Base-by-base conservation (phyloP, 2,113 vertebrate species). In the Eulacestoma nigropectus region DNA sequence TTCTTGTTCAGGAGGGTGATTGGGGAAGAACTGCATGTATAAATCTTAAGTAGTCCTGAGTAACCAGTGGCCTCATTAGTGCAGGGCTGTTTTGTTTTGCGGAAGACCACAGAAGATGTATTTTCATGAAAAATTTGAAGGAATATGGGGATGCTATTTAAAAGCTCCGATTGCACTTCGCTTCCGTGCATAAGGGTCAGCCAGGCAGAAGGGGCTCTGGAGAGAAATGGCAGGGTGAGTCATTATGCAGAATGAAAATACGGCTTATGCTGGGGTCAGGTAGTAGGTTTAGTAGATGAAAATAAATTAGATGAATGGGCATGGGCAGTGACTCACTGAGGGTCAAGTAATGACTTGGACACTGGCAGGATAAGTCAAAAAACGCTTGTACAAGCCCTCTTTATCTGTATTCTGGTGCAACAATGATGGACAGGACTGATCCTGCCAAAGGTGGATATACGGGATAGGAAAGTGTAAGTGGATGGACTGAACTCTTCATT, bases 281-380 rank as follows among this genome's bases (percentile, higher is more conserved):
- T 27, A 11, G 11, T 49, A 35, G n/a, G 16, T 59, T 55, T 70
- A 62, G 49, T 35, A 25, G 39, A 23, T 75, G 27, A 62, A 35
- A 19, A 8, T 6, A 1, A 60, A 3, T 27, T 22, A 84, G 32
- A 37, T 44, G 0, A 1, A 37, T 60, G 30, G 53, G 16, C 60
- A n/a, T 0, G 0, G 53, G 27, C n/a, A 60, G 49, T 10, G 57
- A n/a, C 32, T 65, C 1, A 1, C 39, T 69, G 41, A 64, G 26
- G 80, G 49, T 65, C 46, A 37, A 25, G 50, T 32, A 46, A n/a
- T 21, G 32, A 44, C 37, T 59, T 75, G 22, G n/a, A 32, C 42
- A 15, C 22, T 65, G 76, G n/a, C n/a, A 35, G 11, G 7, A 17
- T 29, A 13, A 81, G 35, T 65, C 22, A 41, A 27, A 86, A 92